These are phyloP conservation scores for Deilephila elpenor DNA, from an alignment of 2,888 invertebrate genomes.

Conservation along the genomic window DNA sequence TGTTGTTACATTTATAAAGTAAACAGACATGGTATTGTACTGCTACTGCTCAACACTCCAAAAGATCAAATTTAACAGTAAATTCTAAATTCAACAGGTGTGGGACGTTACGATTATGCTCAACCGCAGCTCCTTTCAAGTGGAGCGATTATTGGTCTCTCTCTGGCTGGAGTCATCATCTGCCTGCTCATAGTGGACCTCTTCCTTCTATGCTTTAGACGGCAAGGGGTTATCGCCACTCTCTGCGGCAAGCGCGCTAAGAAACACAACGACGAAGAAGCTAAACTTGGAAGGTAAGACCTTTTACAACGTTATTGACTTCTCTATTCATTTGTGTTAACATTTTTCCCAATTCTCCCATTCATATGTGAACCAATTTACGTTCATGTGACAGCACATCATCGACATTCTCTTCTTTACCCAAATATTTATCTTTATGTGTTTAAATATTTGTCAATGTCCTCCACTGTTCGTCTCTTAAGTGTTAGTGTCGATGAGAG, in stretches of 20 bases:
- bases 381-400: conserved; percentile 54
- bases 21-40: conserved; percentile 43
- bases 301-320: conserved; percentile 30
- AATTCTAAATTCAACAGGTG: conserved; percentile 66
- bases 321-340: conserved; percentile 31
- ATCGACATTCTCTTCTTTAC: conserved; percentile 58
- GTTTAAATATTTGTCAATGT: conserved; percentile 37
- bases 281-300: conserved; percentile 92
- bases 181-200: conserved; percentile 94
- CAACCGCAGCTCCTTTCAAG: conserved; percentile 86
- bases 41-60: conserved; percentile 68
- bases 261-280: conserved; percentile 91
- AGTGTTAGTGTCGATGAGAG: conserved; percentile 83
- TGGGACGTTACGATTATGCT: conserved; percentile 77
- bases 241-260: conserved; percentile 88
- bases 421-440: conserved; percentile 18
- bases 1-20: conserved; percentile 27
- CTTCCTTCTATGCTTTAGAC: conserved; percentile 89
- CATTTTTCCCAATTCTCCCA: conserved; percentile 29
- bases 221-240: conserved; percentile 88
- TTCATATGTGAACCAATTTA: conserved; percentile 4
- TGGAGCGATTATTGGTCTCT: conserved; percentile 93
- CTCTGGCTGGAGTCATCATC: conserved; percentile 91
- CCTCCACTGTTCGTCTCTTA: conserved; percentile 48
- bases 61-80: conserved; percentile 40